These are phyloP conservation scores for Morinoia aosen DNA, from an alignment of 2,888 invertebrate genomes.

Conservation along the genomic window DNA sequence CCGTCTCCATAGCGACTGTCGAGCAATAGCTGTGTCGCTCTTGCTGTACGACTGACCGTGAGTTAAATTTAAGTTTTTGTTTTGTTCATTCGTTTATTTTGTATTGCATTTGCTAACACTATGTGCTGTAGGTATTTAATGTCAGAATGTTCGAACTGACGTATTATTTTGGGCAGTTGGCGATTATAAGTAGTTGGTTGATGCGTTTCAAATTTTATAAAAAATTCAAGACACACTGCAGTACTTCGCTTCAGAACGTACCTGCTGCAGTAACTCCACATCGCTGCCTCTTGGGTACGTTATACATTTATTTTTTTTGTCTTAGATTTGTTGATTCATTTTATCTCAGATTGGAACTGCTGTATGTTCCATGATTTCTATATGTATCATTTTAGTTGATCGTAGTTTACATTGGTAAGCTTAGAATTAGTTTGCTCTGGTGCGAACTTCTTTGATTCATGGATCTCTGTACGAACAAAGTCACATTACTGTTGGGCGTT, in stretches of 20 bases:
- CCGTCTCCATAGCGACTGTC: background rate
- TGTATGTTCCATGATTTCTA: background rate
- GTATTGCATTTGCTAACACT: background rate
- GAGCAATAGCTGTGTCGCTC: background rate
- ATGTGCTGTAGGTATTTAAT: background rate
- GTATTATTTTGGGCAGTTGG: background rate
- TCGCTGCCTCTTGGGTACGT: background rate
- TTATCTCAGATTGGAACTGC: background rate
- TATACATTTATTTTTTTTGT: background rate
- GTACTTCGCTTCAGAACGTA: background rate
- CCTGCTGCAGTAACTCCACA: too few species aligned
- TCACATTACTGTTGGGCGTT: background rate
- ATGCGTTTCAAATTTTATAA: background rate
- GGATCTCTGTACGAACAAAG: background rate
- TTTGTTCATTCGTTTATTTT: background rate
- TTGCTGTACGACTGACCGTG: background rate
- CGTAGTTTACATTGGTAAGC: background rate
- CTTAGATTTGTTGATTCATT: background rate
- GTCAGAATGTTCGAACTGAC: background rate
- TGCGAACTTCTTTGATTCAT: background rate
- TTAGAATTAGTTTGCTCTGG: background rate
- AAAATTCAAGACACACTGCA: background rate
- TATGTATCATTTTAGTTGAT: background rate
- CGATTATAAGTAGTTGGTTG: background rate
- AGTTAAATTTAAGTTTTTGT: background rate